Conservation (phyloP, 2,888 invertebrate genomes). For the Netelia virgata region DNA sequence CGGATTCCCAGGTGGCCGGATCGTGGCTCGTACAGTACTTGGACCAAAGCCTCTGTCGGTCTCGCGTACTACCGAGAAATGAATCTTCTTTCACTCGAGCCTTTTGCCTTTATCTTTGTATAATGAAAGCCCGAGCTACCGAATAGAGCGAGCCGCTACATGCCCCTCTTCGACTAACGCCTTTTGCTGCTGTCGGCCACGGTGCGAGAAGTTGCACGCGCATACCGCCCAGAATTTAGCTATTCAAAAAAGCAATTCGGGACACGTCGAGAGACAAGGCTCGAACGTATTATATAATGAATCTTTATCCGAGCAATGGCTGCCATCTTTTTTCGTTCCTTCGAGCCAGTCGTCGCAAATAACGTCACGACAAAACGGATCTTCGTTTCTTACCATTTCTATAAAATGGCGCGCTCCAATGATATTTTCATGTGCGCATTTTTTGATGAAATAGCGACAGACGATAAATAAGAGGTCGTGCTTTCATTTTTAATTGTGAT, state of each 20-base stretch:
- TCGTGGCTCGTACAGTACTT: conserved; percentile 74
- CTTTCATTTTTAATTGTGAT: too few species aligned
- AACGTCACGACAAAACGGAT: too few species aligned
- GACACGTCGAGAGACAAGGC: neutral
- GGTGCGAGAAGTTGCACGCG: conserved; percentile 3
- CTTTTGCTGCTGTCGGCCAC: conserved; percentile 17
- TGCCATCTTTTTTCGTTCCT: too few species aligned
- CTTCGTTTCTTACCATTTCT: too few species aligned
- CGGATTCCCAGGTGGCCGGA: conserved; percentile 79
- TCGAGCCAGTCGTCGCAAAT: too few species aligned
- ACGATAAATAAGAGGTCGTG: too few species aligned
- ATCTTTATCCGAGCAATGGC: neutral
- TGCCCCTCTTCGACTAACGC: conserved; percentile 27
- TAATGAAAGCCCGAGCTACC: conserved; percentile 71
- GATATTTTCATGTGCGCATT: too few species aligned
- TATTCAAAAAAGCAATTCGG: conserved; percentile 35
- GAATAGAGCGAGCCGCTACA: conserved; percentile 63
- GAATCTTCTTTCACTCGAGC: conserved; percentile 59
- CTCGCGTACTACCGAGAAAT: conserved; percentile 39
- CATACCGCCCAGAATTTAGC: conserved; percentile 22
- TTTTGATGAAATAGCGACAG: too few species aligned
- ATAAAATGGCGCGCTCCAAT: too few species aligned
- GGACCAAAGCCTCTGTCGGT: conserved; percentile 55
- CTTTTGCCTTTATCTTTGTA: conserved; percentile 65
- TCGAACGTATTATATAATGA: neutral